Base-by-base conservation (phyloP, 2,113 vertebrate genomes). In the Gambusia affinis region DNA sequence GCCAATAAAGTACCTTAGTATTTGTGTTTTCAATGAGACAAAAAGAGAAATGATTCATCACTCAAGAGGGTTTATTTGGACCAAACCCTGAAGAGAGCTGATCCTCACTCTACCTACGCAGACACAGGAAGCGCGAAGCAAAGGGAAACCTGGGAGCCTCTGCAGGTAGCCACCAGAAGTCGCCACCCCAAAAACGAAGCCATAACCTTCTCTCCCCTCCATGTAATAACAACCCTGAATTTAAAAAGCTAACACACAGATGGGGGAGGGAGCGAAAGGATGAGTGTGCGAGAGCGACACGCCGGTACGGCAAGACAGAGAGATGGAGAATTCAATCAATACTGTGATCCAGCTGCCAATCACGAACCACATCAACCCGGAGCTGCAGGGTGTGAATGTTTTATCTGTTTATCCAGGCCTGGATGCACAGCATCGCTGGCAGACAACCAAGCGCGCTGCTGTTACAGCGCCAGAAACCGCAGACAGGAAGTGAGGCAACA, bases 161-260 rank as follows among this genome's bases (percentile, higher is more conserved):
- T 29, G 42, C 61, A 80, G 87, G 83, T 78, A 70, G 78, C 81
- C 82, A 82, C 80, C 67, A 85, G 51, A 67, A 91, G 86, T 87
- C 88, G 80, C 64, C 79, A 79, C 81, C 79, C 72, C 80, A 81
- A 39, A 61, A 81, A 77, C 84, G 79, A 89, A 85, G 92, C 92
- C 92, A 93, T 92, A 94, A 93, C 90, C 81, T 63, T 79, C 70
- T 73, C 19, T 85, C 78, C 72, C 73, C 84, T 81, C 74, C 4
- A 75, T 87, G 92, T 91, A 92, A 94, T 93, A 94, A 92, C 86
- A 88, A 85, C 75, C 73, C 78, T 75, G 87, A 81, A 89, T 89
- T 85, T 91, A 76, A 86, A 88, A 92, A 86, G 70, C 73, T 90
- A 86, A 86, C 88, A 90, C 86, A 90, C 78, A 85, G 68, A 24